Evolutionary conservation across 1,140 invertebrate species (phyloP), one percentile per base, ranked within the genome.

Genomic region (Eumaeus atala): DNA sequence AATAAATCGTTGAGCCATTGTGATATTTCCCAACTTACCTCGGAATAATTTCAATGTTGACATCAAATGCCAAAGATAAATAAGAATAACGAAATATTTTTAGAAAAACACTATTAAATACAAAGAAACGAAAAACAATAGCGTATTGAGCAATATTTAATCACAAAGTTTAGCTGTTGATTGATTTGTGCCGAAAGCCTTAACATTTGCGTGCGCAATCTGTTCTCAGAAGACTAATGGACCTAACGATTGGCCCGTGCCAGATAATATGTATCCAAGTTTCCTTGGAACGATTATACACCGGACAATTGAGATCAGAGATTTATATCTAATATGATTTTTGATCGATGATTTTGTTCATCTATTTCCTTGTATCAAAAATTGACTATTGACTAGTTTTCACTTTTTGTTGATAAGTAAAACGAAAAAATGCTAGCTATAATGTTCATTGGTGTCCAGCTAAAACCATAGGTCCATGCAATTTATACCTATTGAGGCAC

Each of bases 181-280:
- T 16, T 44, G 40, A 17, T 17, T 17, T 16, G 40, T 44, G 40
- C 40, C 40, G 40, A 16, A 44, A 44, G 3, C 16, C 12, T 44
- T 28, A 28, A 28, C 21, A 28, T 28, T 28, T 28, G 21, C 53
- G 58, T 55, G 47, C 48, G 53, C n/a, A n/a, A n/a, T n/a, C n/a
- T n/a, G 14, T 59, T 59, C 58, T 48, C 18, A 12, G 58, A 44
- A 44, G 18, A 55, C 36, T 54, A 53, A 59, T 47, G 12, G 42
- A 42, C 11, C 33, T 34, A 56, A 51, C 61, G 62, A 59, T 64
- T 64, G 64, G 62, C 67, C 62, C 64, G 67, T 70, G 67, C 67
- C 64, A 54, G 28, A 14, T 59, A 59, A 44, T 16, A 44, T 7
- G 40, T 17, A n/a, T 14, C 5, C 16, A 6, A 28, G 40, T 44